phyloP scores from a whole-genome alignment of 2,113 vertebrate species.

The Empidonax traillii region DNA sequence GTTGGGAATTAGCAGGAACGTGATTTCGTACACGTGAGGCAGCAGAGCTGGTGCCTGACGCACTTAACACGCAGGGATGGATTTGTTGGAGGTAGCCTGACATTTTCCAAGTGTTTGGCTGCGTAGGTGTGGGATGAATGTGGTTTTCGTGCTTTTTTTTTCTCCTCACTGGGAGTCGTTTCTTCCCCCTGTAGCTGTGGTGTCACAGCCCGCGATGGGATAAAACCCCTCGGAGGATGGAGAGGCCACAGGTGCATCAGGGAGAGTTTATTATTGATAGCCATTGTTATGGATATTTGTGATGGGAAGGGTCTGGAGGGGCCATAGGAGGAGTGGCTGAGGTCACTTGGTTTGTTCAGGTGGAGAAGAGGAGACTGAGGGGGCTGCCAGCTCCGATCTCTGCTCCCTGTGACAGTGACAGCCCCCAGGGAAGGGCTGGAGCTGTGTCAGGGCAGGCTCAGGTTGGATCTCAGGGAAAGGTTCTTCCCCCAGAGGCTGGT shows the following conservation, averaged over 20 bases:
- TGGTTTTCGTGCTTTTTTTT: neutral
- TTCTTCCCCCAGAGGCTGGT: neutral
- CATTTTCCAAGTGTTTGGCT: neutral
- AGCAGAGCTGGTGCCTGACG: neutral
- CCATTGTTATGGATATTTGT: neutral
- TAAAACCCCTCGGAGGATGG: neutral
- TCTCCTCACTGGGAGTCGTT: neutral
- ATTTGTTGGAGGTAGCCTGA: neutral
- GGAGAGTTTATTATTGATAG: neutral
- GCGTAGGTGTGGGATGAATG: neutral
- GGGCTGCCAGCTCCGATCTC: neutral
- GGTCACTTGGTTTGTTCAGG: neutral
- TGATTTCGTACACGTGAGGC: neutral
- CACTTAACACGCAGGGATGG: neutral
- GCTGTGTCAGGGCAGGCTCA: neutral
- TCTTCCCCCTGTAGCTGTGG: neutral
- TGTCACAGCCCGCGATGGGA: accelerated
- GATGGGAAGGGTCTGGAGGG: neutral
- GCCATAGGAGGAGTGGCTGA: neutral
- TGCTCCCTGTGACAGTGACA: neutral
- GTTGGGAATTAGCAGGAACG: neutral
- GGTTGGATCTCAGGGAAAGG: neutral
- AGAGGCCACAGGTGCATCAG: neutral
- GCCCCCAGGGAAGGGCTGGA: neutral
- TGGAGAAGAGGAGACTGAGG: neutral